Evolutionary conservation across 2,888 invertebrate species (phyloP).

Genomic region (Siphonodentalium dalli): DNA sequence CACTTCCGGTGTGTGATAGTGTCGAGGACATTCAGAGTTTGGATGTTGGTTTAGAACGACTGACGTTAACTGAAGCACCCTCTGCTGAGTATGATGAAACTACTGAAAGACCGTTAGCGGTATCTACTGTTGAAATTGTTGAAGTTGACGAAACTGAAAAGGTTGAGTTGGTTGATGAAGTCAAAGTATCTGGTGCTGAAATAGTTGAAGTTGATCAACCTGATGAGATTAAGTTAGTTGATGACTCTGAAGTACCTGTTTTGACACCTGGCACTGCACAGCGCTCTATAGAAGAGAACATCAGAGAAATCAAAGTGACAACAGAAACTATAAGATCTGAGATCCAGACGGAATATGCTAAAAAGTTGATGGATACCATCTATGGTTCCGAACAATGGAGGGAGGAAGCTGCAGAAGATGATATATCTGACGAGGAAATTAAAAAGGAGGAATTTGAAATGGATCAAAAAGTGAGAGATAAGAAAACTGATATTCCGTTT

Average conservation of each 20-base stretch:
- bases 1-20: constrained; percentile 19
- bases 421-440: not conserved
- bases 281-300: not conserved
- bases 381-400: not conserved
- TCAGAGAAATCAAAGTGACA: not conserved
- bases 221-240: constrained; percentile 10
- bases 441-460: not conserved
- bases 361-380: constrained; percentile 3
- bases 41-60: no score
- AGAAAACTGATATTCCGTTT: not conserved
- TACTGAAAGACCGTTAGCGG: constrained; percentile 2
- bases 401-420: not conserved
- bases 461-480: not conserved
- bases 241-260: constrained; percentile 5
- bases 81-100: constrained; percentile 29
- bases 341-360: constrained; percentile 10
- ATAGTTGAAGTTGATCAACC: constrained; percentile 11
- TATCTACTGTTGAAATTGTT: constrained; percentile 1
- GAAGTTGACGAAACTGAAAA: constrained; percentile 20
- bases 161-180: constrained; percentile 10
- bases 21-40: constrained; percentile 12
- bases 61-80: constrained; percentile 33
- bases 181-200: not conserved
- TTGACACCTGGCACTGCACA: not conserved
- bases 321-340: constrained; percentile 11